These are phyloP conservation scores for Gallinago paraguaiae DNA, from an alignment of 2,113 vertebrate species.

Conservation along the genomic window DNA sequence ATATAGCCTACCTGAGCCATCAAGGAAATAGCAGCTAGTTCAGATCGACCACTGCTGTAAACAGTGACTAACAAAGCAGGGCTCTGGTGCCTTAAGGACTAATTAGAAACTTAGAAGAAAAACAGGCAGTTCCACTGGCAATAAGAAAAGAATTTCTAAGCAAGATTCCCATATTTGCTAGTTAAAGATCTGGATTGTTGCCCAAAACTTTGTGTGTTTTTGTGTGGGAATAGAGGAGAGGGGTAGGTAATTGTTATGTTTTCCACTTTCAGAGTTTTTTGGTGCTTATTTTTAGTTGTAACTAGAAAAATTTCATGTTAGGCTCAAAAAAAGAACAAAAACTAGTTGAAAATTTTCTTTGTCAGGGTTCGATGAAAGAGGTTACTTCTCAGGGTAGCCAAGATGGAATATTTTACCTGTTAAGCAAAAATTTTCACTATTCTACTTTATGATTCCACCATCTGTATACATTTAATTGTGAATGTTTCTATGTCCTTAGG, in stretches of 20 bases:
- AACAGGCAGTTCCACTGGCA: neutral
- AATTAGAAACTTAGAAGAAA: slow-evolving; percentile 22
- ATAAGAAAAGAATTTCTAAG: neutral
- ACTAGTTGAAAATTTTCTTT: neutral
- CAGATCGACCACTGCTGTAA: neutral
- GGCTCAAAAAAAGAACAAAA: neutral
- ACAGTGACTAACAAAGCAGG: neutral
- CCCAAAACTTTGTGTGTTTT: neutral
- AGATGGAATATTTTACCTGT: neutral
- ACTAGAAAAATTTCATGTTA: neutral
- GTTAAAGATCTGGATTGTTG: slow-evolving; percentile 22
- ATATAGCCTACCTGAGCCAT: neutral
- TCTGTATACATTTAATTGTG: neutral
- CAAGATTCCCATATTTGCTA: neutral
- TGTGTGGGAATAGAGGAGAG: neutral
- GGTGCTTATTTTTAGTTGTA: neutral
- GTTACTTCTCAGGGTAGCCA: neutral
- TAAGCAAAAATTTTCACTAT: neutral
- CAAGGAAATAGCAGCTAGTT: neutral
- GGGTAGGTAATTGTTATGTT: neutral
- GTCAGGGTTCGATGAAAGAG: neutral
- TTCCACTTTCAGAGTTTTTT: neutral
- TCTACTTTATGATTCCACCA: neutral
- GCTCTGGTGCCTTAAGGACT: neutral
- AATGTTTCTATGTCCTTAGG: neutral